Evolutionary conservation across 2,113 vertebrate species (phyloP).

Genomic region (Astatotilapia flaviijosephi): DNA sequence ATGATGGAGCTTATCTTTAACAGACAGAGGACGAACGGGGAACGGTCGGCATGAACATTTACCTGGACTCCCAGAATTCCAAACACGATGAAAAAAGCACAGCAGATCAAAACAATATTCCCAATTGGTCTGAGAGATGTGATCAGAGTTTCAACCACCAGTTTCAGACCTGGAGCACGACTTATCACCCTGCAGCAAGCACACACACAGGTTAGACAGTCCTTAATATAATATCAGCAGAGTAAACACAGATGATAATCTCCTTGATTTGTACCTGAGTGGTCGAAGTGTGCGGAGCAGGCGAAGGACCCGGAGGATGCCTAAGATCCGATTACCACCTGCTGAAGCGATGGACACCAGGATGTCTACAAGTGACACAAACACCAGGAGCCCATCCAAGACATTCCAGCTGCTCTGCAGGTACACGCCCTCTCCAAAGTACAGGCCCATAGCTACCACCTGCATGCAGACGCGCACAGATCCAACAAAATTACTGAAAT

Average conservation of each 20-base stretch:
- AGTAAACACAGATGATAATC: background rate
- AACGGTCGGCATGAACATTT: constrained; percentile 8
- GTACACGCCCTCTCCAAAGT: constrained; percentile 83
- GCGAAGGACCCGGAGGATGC: constrained; percentile 87
- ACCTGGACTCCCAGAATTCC: constrained; percentile 97
- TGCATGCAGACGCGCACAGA: constrained; percentile 37
- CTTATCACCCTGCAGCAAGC: constrained; percentile 86
- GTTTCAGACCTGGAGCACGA: constrained; percentile 90
- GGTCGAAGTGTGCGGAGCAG: constrained; percentile 92
- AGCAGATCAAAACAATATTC: constrained; percentile 98
- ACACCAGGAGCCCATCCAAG: constrained; percentile 91
- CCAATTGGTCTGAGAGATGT: constrained; percentile 95
- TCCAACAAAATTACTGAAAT: background rate
- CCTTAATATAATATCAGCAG: background rate
- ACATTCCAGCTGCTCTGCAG: constrained; percentile 97
- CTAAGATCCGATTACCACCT: constrained; percentile 89
- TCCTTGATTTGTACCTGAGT: constrained; percentile 73
- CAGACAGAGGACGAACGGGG: background rate
- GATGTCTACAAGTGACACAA: constrained; percentile 93
- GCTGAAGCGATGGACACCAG: constrained; percentile 89
- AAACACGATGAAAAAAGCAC: constrained; percentile 97
- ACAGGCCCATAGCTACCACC: constrained; percentile 89
- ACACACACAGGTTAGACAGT: background rate
- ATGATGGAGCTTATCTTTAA: background rate
- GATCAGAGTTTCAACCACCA: constrained; percentile 98